Evolutionary conservation across 2,113 vertebrate species (phyloP).

Genomic region (Speoplatyrhinus poulsoni): DNA sequence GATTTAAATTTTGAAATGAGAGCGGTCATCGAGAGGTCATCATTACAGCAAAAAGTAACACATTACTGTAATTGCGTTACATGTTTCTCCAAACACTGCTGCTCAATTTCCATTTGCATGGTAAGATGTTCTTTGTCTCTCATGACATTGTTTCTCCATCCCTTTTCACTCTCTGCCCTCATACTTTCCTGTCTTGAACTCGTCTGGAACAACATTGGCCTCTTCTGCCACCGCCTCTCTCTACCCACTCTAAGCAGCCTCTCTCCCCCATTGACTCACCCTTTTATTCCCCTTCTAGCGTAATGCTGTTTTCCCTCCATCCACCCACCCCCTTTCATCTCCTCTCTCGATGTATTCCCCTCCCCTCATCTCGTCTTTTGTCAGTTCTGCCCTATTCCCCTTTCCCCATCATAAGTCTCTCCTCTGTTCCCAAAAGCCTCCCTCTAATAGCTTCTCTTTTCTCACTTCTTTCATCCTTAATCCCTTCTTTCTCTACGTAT

Average conservation of each 20-base stretch:
- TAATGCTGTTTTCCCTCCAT: slow-evolving; percentile 13
- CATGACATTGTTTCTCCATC: not conserved
- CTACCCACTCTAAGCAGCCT: slow-evolving; percentile 14
- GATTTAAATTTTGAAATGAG: too few relatives aligned
- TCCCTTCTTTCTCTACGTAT: not conserved
- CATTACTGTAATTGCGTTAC: too few relatives aligned
- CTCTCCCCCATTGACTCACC: not conserved
- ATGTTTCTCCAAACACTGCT: too few relatives aligned
- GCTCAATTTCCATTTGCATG: too few relatives aligned
- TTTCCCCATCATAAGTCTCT: slow-evolving; percentile 18
- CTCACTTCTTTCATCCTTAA: not conserved
- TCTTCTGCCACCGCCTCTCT: not conserved
- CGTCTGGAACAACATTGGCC: not conserved
- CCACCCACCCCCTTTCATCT: slow-evolving; percentile 38
- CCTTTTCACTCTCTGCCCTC: not conserved
- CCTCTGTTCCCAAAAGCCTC: not conserved
- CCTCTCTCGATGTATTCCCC: slow-evolving; percentile 29
- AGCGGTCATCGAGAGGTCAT: too few relatives aligned
- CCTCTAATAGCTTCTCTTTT: not conserved
- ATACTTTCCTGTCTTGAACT: slow-evolving; percentile 4
- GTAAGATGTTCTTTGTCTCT: too few relatives aligned
- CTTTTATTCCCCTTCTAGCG: not conserved
- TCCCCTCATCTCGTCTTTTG: slow-evolving; percentile 25
- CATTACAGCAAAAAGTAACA: too few relatives aligned
- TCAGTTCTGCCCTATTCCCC: slow-evolving; percentile 17